Base-by-base conservation (phyloP, 2,888 invertebrate species). In the Apotomis capreana region DNA sequence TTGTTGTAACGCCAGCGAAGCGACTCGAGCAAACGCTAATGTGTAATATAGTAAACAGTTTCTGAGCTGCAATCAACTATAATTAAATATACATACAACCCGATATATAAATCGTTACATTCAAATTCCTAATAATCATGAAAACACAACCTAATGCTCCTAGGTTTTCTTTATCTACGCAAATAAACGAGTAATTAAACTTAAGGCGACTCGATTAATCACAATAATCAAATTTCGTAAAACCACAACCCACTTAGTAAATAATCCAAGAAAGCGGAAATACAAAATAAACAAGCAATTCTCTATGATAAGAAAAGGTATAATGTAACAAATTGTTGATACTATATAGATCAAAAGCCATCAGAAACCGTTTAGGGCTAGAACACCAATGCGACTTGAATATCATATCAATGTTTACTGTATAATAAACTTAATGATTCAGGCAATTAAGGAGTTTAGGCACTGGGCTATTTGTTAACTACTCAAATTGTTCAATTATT, bases 361-460 rank as follows among this genome's bases (percentile, higher is more conserved):
- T 91, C 88, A 90, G 87, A 89, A 87, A 87, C 84, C 89, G 87
- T 85, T 91, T 89, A 90, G 79, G 79, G 80, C 81, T 82, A 79
- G 79, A 85, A 83, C 83, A 83, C 84, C 84, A 84, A 74, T 77
- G 79, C n/a, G 26, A 65, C 46, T 77, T 80, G 80, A 76, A 76
- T 80, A 76, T 79, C 84, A 82, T 84, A 83, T 82, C 84, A 88
- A 87, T 88, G 86, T 87, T 87, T 85, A 81, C 84, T 74, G 74
- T 78, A 80, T 82, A 86, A 83, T 85, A 82, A 84, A 84, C 80
- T 83, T 87, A 86, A 88, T 85, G 80, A 82, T 74, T 77, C 69
- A 68, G 79, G 82, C 83, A 86, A 87, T 89, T 87, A 88, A 83
- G 80, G 77, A 77, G 75, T 76, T 84, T 81, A 81, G 84, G 82